These are phyloP conservation scores for Poeciliopsis presidionis DNA, from an alignment of 2,797 vertebrate genomes.

Conservation along the genomic window DNA sequence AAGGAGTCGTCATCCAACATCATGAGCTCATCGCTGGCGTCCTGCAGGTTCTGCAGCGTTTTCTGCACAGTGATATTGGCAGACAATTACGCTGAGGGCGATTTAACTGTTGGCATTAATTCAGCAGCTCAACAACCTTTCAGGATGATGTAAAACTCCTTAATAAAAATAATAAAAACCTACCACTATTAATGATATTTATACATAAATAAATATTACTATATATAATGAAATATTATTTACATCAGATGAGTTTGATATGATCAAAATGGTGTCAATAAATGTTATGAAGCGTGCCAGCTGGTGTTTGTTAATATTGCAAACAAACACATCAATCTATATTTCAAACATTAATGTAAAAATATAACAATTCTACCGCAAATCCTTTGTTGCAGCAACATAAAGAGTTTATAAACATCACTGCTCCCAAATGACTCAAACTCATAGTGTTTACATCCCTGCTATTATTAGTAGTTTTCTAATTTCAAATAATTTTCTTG, in stretches of 20 bases:
- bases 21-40: slow-evolving; percentile 95
- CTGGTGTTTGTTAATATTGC: not conserved
- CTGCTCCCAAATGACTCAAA: not conserved
- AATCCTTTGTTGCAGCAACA: not conserved
- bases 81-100: not conserved
- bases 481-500: not conserved
- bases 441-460: not conserved
- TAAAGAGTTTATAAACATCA: not conserved
- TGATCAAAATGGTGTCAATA: not conserved
- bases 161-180: too few species aligned
- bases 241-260: not conserved
- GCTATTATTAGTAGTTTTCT: not conserved
- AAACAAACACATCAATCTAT: not conserved
- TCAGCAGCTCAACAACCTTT: not conserved
- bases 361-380: not conserved
- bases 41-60: slow-evolving; percentile 93
- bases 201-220: not conserved
- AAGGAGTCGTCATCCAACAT: slow-evolving; percentile 90
- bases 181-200: not conserved
- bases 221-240: not conserved
- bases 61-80: slow-evolving; percentile 81
- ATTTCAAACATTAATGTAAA: not conserved
- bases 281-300: not conserved
- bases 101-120: not conserved
- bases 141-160: not conserved